phyloP scores from a whole-genome alignment of 2,113 vertebrate genomes.

The Leucosticte australis region DNA sequence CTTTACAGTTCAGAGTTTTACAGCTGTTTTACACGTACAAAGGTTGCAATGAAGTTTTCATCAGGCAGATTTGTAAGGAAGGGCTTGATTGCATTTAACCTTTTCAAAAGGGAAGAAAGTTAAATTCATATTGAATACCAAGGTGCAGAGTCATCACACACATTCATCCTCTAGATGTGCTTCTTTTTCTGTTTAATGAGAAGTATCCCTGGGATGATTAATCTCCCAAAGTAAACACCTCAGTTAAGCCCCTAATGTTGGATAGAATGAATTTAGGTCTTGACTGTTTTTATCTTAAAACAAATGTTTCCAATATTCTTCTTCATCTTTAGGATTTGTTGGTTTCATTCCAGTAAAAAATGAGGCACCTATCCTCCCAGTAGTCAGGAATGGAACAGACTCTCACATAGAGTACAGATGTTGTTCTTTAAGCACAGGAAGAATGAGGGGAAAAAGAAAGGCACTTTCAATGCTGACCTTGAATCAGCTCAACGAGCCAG shows the following conservation, averaged over 20 bases:
- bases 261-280: not conserved
- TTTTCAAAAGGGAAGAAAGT: not conserved
- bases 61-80: not conserved
- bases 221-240: not conserved
- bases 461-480: not conserved
- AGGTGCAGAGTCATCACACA: not conserved
- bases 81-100: not conserved
- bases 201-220: not conserved
- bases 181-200: not conserved
- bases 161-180: not conserved
- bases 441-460: not conserved
- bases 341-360: not conserved
- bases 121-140: not conserved
- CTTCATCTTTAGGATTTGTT: not conserved
- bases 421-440: not conserved
- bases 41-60: not conserved
- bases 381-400: not conserved
- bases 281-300: not conserved
- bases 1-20: not conserved
- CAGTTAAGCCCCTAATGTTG: not conserved
- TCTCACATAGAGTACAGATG: not conserved
- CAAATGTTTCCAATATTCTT: not conserved
- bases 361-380: not conserved
- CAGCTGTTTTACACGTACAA: not conserved
- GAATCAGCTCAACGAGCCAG: not conserved